Evolutionary conservation across 2,797 vertebrate genomes (phyloP), one percentile per base, ranked within the genome.

Genomic region (Lagorchestes hirsutus): DNA sequence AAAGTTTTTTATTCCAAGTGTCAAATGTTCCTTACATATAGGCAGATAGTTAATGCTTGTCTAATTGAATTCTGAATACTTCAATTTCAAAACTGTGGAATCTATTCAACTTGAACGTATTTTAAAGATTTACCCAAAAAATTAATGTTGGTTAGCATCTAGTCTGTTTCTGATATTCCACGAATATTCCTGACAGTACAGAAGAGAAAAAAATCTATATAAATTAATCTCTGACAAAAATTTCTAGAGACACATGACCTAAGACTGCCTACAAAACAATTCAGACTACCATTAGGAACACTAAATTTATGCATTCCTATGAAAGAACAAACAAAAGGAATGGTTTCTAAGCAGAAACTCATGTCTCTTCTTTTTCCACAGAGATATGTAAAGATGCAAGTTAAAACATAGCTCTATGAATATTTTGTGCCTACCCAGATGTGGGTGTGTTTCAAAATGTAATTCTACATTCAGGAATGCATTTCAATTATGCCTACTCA

Each of bases 351-450:
- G 82, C 56, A 94, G 67, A 93, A 59, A 58, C 52, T 94, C 67
- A 40, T 55, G 55, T 82, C 59, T 82, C 59, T 67, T 95, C 27
- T 92, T 96, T 95, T 95, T 93, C 82, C 40, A 90, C 31, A 87
- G 11, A 94, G 46, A 57, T 87, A 95, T 24, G 24, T 82, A 95
- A 95, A 0, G 52, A 96, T 62, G 22, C 67, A 95, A 90, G 62
- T 94, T 96, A 96, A 97, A 96, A 94, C 92, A 67, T 29, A 95
- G 92, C 55, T 93, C 87, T 90, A 2, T 55, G 9, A n/a, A 92
- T 54, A 74, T 29, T 62, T 28, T 90, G 50, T 29, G 58, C 93
- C 93, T 92, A 95, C 31, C 92, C 54, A 87, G 29, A 92, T 91
- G 31, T 93, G 94, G 95, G 91, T 58, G 40, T 46, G n/a, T 96